Percentiles rank a stretch among this genome's conserved stretches.
Evolutionary conservation across 30 jellyfish, hydroid and myxozoan species (phyloP).

Genomic region (Phacellophora camtschatica): DNA sequence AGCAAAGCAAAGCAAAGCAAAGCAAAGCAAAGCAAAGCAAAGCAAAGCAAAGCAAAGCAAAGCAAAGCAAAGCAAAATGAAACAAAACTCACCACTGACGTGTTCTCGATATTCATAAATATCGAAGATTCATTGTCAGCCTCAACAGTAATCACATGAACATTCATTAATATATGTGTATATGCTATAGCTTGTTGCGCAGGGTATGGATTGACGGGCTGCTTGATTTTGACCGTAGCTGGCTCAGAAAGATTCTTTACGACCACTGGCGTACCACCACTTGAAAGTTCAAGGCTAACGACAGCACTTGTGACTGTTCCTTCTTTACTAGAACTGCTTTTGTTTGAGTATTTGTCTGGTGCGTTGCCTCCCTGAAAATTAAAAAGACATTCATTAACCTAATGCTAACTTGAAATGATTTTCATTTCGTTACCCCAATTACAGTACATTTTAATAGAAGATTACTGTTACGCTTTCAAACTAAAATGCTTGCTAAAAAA

Average conservation of each 20-base stretch:
- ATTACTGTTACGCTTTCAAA: too few relatives aligned
- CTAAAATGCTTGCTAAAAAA: too few relatives aligned
- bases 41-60: background rate
- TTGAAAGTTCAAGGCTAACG: constrained; percentile 24
- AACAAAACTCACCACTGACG: constrained; percentile 24
- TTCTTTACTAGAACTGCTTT: background rate
- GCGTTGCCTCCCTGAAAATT: constrained; percentile 45
- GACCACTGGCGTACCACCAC: constrained; percentile 20
- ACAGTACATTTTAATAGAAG: background rate
- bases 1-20: too few relatives aligned
- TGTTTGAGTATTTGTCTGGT: constrained; percentile 30
- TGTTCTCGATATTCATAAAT: constrained; percentile 9
- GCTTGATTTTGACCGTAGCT: constrained; percentile 8
- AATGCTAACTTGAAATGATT: background rate
- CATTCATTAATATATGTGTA: constrained; percentile 10
- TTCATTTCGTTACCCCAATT: background rate
- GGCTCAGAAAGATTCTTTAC: constrained; percentile 34
- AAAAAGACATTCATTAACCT: background rate
- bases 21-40: too few relatives aligned
- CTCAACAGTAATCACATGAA: constrained; percentile 1
- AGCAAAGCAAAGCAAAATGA: too few relatives aligned
- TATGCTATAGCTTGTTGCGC: background rate
- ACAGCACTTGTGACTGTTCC: constrained; percentile 33
- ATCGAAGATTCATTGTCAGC: constrained; percentile 40
- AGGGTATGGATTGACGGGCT: constrained; percentile 31